Conservation (phyloP, 2,888 invertebrate species). For the Kryphioiulus occultus region DNA sequence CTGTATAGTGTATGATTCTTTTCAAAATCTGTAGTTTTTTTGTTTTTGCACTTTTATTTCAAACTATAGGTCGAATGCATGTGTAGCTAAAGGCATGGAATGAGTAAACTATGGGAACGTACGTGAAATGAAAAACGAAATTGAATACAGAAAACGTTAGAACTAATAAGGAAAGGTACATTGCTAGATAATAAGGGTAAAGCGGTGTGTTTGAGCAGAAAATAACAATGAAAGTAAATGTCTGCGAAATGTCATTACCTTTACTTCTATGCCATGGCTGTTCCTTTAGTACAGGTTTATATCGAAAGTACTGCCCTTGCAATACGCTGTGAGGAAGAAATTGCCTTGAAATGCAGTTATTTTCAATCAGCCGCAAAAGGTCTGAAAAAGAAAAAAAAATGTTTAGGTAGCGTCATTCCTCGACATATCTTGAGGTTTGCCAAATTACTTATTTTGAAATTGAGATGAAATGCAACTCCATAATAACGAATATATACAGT, state of each 20-base stretch:
- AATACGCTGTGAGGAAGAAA: neutral
- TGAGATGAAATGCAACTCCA: neutral
- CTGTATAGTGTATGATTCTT: neutral
- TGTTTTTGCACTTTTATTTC: neutral
- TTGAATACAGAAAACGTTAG: neutral
- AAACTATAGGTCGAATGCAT: neutral
- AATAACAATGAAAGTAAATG: neutral
- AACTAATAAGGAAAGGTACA: neutral
- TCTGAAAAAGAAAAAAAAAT: no score
- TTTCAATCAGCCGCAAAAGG: no score
- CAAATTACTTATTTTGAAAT: no score
- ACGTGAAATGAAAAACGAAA: neutral
- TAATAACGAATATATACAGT: neutral
- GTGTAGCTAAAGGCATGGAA: neutral
- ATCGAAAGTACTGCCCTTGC: neutral
- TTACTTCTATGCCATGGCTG: neutral
- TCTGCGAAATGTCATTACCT: neutral
- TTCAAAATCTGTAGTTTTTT: neutral
- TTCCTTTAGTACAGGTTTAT: neutral
- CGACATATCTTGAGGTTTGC: no score
- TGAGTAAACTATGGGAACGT: neutral
- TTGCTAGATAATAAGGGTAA: neutral
- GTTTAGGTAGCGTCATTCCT: no score
- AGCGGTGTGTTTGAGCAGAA: neutral
- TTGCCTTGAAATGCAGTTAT: neutral